These are phyloP conservation scores for Hemithea aestivaria DNA, from an alignment of 2,888 invertebrate species.

Conservation along the genomic window DNA sequence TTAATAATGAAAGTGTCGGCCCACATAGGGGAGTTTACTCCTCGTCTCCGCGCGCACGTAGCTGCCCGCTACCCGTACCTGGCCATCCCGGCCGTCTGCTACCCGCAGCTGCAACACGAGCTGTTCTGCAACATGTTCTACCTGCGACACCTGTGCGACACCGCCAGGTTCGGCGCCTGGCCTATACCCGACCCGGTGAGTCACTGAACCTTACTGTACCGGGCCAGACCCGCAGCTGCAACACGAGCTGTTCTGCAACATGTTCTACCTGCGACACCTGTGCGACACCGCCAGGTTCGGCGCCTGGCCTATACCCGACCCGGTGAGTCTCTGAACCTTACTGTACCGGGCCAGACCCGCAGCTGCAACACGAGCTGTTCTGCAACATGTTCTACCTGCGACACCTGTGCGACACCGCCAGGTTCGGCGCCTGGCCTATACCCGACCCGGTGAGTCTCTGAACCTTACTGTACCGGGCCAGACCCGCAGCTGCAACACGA, in stretches of 20 bases:
- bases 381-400: slow-evolving; percentile 99
- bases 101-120: slow-evolving; percentile 96
- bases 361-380: slow-evolving; percentile 97
- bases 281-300: slow-evolving; percentile 95
- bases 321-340: slow-evolving; percentile 96
- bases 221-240: slow-evolving; percentile 97
- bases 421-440: slow-evolving; percentile 98
- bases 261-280: slow-evolving; percentile 97
- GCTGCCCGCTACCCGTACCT: slow-evolving; percentile 97
- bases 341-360: slow-evolving; percentile 97
- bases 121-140: slow-evolving; percentile 99
- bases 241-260: slow-evolving; percentile 98
- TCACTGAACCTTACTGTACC: slow-evolving; percentile 95
- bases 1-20: slow-evolving; percentile 98
- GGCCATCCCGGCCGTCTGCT: slow-evolving; percentile 94
- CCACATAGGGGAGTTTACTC: slow-evolving; percentile 98
- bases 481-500: slow-evolving; percentile 97
- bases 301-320: slow-evolving; percentile 98
- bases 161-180: slow-evolving; percentile 95
- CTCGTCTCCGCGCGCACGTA: slow-evolving; percentile 94
- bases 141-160: slow-evolving; percentile 96
- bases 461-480: slow-evolving; percentile 97
- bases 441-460: slow-evolving; percentile 94
- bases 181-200: slow-evolving; percentile 94
- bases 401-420: slow-evolving; percentile 93